Percentiles rank a stretch among this genome's conserved stretches.
Conservation (phyloP, 2,888 invertebrate species). For the Nasonovia ribisnigri region DNA sequence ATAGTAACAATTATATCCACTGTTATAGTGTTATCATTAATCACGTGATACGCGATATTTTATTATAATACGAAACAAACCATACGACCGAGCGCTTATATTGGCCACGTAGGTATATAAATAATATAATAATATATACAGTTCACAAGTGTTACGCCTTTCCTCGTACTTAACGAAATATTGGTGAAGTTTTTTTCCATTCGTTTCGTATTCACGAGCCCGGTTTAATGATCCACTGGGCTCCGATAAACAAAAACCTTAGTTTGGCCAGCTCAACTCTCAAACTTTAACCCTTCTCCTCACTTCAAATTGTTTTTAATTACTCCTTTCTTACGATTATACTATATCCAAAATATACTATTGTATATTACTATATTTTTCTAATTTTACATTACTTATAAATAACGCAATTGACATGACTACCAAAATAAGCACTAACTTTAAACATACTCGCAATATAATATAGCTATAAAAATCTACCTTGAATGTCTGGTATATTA, state of each 20-base stretch:
- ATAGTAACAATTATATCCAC: neutral
- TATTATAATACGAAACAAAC: neutral
- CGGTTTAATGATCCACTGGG: neutral
- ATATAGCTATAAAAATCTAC: neutral
- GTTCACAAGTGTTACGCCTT: neutral
- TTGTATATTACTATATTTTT: neutral
- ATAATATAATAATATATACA: neutral
- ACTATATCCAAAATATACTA: neutral
- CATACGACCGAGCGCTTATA: neutral
- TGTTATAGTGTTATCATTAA: neutral
- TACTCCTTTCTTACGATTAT: neutral
- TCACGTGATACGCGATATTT: neutral
- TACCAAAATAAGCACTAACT: neutral
- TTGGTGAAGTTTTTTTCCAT: neutral
- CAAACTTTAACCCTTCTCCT: neutral
- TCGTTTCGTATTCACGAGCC: neutral
- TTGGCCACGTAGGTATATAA: neutral
- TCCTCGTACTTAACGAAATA: neutral
- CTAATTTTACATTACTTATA: neutral
- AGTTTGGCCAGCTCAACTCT: neutral
- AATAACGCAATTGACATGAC: neutral
- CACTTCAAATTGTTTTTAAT: neutral
- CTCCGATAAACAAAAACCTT: neutral
- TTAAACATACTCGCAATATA: neutral
- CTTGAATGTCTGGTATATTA: too few species aligned